Base-by-base conservation (phyloP, 2,888 invertebrate genomes). In the Drosophila helvetica region DNA sequence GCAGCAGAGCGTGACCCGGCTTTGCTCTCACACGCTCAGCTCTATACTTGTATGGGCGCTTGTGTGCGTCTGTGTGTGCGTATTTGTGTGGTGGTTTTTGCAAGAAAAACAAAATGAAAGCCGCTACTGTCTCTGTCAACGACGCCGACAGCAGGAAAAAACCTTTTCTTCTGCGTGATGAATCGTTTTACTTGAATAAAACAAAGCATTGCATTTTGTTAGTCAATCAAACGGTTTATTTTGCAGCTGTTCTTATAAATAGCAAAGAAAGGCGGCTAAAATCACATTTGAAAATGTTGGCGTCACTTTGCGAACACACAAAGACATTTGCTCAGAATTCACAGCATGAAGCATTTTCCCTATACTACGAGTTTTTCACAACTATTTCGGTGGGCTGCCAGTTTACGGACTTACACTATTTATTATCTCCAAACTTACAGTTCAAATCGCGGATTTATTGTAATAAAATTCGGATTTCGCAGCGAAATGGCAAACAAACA, bases 101-200 rank as follows among this genome's bases (percentile, higher is more conserved):
- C 74, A 65, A 54, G 78, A 80, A 90, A 89, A 90, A 89, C 90
- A 90, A 89, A 89, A 89, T 90, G 90, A 89, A 90, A 85, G 89
- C 85, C 77, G 77, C 38, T 38, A n/a, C 77, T 74, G 68, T 22
- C 63, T 78, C 70, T 74, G 69, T 65, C 65, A 78, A 52, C 62
- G 75, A 85, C 79, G 85, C 81, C 74, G 73, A 79, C 71, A 62
- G 54, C 38, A 38, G 9, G 38, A 61, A 46, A 15, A 22, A 57
- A 38, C 33, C 57, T 66, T 57, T 60, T 45, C 7, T 53, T 72
- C 56, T 58, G n/a, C 19, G 2, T n/a, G 15, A 38, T 38, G 38
- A n/a, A 38, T n/a, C 38, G 38, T 38, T 38, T 38, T n/a, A 38
- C 38, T 7, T 38, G 38, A 38, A 25, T 47, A 42, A 15, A 45